Evolutionary conservation across 2,113 vertebrate species (phyloP).

Genomic region (Eulacestoma nigropectus): DNA sequence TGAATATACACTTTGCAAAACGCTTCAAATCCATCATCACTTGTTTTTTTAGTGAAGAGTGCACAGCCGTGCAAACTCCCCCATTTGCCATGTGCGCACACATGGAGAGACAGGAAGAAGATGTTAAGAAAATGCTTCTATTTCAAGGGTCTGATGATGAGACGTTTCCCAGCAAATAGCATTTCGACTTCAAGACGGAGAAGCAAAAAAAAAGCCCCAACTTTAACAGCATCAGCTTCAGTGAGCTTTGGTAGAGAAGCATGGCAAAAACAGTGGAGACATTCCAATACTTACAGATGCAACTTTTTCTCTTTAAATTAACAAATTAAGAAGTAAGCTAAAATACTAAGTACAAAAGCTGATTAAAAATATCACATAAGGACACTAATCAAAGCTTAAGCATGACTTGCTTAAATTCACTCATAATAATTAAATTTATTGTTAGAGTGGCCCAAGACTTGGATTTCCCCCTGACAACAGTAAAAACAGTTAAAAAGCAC

Average conservation of each 20-base stretch:
- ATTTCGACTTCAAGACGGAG: background rate
- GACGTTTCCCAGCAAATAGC: background rate
- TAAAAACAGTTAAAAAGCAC: background rate
- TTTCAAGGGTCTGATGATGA: background rate
- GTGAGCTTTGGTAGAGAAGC: background rate
- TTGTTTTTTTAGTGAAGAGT: background rate
- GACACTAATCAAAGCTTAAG: background rate
- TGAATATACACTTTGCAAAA: background rate
- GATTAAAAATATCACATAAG: background rate
- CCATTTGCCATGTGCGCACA: background rate
- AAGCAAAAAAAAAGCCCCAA: background rate
- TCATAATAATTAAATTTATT: background rate
- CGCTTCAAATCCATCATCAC: background rate
- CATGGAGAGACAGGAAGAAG: background rate
- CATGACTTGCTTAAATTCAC: background rate
- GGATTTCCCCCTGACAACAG: background rate
- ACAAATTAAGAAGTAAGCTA: background rate
- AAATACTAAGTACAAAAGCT: background rate
- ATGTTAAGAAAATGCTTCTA: background rate
- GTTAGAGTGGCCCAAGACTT: background rate
- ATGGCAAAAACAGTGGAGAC: background rate
- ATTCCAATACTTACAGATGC: background rate
- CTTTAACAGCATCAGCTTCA: background rate
- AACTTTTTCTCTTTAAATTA: background rate
- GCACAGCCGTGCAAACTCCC: background rate